These are phyloP conservation scores for Acrocera orbiculus DNA, from an alignment of 2,888 invertebrate genomes.

Conservation along the genomic window DNA sequence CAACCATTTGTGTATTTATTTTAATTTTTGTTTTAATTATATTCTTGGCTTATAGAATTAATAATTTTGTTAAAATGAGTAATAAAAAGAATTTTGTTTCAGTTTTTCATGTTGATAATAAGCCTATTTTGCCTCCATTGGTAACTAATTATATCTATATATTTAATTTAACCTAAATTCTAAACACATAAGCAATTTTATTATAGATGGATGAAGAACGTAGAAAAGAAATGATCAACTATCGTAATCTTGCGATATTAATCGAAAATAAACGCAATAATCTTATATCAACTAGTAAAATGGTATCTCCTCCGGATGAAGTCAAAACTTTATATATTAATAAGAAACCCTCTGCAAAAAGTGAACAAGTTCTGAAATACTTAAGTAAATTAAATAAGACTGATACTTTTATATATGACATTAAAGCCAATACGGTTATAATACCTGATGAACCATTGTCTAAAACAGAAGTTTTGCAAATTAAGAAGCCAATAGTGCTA, in stretches of 20 bases:
- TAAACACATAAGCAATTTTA: too few species aligned
- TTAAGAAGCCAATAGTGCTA: too few species aligned
- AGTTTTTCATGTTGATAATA: conserved; percentile 26
- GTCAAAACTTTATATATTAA: too few species aligned
- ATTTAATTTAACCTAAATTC: not conserved
- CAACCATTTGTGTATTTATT: too few species aligned
- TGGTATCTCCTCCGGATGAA: too few species aligned
- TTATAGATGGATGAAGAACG: conserved; percentile 24
- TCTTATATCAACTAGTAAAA: too few species aligned
- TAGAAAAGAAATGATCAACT: conserved; percentile 18
- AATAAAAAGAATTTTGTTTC: conserved; percentile 15
- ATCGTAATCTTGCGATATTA: conserved; percentile 19
- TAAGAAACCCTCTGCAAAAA: too few species aligned
- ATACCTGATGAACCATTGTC: conserved; percentile 11
- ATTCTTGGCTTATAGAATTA: too few species aligned
- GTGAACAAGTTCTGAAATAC: not conserved
- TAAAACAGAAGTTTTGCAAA: too few species aligned
- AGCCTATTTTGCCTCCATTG: conserved; percentile 26
- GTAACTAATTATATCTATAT: conserved; percentile 16
- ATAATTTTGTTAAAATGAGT: too few species aligned
- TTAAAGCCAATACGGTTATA: conserved; percentile 16
- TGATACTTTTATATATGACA: conserved; percentile 24
- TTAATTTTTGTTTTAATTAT: too few species aligned
- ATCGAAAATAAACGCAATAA: conserved; percentile 18
- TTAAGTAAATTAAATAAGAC: conserved; percentile 17